Evolutionary conservation across 2,797 vertebrate genomes (phyloP), one percentile per base, ranked within the genome.

Genomic region (Gymnoscopelus braueri): DNA sequence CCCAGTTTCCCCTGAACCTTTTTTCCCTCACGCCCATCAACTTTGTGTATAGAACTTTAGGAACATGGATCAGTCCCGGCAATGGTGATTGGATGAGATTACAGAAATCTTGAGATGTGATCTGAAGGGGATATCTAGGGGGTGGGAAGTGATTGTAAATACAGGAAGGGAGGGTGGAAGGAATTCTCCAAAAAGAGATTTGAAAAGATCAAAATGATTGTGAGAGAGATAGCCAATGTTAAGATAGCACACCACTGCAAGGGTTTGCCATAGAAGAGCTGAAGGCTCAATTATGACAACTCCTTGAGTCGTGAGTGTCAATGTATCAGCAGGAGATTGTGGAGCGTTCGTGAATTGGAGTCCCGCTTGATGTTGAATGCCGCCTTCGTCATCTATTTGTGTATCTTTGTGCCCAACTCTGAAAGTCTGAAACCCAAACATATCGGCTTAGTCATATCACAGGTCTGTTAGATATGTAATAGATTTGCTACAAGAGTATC

Each of bases 131-230:
- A 60, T 81, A 77, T 84, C 69, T 61, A 79, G 13, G 75, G 67
- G 57, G 63, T 39, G 19, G 74, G 70, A 81, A 67, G 78, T 78
- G 87, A 91, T 88, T 93, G 90, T 92, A 92, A 84, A 92, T 90
- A 90, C 69, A 78, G 67, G 81, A 80, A 81, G 78, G 79, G 71
- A 69, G 78, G 75, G 63, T 82, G 82, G 77, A 69, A 55, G 63
- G 61, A 69, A 81, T 83, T 83, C 78, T 80, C 63, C 71, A 50
- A 52, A 49, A 70, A 76, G 75, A 82, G 78, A 78, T 83, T 72
- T 81, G 83, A 87, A 65, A 52, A 65, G 67, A 84, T 72, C 79
- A 29, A 74, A 67, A 87, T 84, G 88, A 91, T 84, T 83, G 80
- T 82, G 73, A 72, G 67, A 69, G 73, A 71, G 71, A 72, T 53